Percentiles rank a stretch among this genome's conserved stretches.
Evolutionary conservation across 35 echinoderm and acorn worm species (phyloP).

Genomic region (Heliocidaris erythrogramma): DNA sequence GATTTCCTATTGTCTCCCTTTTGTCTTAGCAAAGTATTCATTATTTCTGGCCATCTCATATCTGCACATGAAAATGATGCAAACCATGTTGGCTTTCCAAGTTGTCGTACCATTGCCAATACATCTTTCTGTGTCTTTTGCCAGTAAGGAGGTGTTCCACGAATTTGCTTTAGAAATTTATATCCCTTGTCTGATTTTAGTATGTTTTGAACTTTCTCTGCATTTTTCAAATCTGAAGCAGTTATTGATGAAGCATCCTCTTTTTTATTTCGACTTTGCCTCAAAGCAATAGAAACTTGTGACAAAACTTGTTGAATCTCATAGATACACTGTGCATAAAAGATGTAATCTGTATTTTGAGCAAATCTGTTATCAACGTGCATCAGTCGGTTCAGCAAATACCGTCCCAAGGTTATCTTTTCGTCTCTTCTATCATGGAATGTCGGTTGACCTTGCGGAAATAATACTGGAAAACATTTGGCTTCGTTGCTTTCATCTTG

Average conservation of each 20-base stretch:
- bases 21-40: conserved; percentile 43
- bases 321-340: conserved; percentile 69
- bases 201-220: neutral
- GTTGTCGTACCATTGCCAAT: conserved; percentile 73
- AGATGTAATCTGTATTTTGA: conserved; percentile 70
- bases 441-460: conserved; percentile 38
- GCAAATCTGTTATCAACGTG: conserved; percentile 73
- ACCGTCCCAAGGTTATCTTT: conserved; percentile 50
- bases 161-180: conserved; percentile 70
- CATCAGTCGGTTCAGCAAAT: conserved; percentile 61
- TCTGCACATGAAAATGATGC: conserved; percentile 69
- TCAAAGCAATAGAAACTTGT: conserved; percentile 74
- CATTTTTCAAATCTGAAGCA: conserved; percentile 10
- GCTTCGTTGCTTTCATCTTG: conserved; percentile 49
- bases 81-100: conserved; percentile 77
- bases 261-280: conserved; percentile 44
- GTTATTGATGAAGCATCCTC: neutral
- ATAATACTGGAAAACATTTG: conserved; percentile 51
- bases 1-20: conserved; percentile 43
- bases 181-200: conserved; percentile 58
- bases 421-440: conserved; percentile 48
- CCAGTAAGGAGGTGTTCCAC: conserved; percentile 83
- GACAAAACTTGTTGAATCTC: conserved; percentile 69
- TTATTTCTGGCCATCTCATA: conserved; percentile 68
- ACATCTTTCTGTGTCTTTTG: conserved; percentile 68